phyloP scores from a whole-genome alignment of 1,140 invertebrate genomes.

The Leptinotarsa undecemlineata region DNA sequence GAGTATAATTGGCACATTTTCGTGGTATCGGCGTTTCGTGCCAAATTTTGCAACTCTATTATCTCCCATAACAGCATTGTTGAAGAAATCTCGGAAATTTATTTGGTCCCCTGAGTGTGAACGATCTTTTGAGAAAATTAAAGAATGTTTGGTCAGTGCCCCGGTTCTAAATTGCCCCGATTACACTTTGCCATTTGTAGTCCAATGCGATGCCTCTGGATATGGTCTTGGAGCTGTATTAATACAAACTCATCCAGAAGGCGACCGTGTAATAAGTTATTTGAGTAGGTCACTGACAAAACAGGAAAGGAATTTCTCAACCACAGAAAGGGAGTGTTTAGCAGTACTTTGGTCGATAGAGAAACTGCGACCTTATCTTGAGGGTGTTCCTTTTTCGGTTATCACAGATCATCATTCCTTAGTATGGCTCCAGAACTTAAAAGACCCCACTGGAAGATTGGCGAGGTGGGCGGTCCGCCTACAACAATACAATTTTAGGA shows the following conservation, averaged over 20 bases:
- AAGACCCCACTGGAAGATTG: conserved; percentile 11
- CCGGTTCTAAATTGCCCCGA: conserved; percentile 50
- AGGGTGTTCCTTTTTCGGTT: conserved; percentile 54
- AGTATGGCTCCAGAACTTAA: conserved; percentile 55
- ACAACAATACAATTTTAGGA: conserved; percentile 50
- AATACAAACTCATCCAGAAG: conserved; percentile 7
- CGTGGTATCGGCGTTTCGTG: neutral
- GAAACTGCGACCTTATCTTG: conserved; percentile 55
- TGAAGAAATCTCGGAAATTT: conserved; percentile 33
- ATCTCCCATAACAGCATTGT: neutral
- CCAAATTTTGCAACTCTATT: neutral
- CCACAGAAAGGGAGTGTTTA: conserved; percentile 58
- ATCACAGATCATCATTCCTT: conserved; percentile 58
- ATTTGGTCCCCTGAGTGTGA: conserved; percentile 20
- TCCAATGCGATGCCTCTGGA: conserved; percentile 37
- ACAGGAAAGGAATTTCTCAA: conserved; percentile 56
- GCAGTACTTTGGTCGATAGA: conserved; percentile 56
- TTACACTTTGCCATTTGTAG: conserved; percentile 40
- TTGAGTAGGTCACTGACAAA: conserved; percentile 30
- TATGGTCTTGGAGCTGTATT: conserved; percentile 28
- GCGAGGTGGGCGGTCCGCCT: conserved; percentile 34
- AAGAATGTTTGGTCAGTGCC: conserved; percentile 27
- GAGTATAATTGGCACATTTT: neutral
- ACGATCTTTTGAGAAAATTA: conserved; percentile 9
- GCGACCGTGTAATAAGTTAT: conserved; percentile 56